Evolutionary conservation across 2,113 vertebrate genomes (phyloP).

Genomic region (Daboia siamensis): DNA sequence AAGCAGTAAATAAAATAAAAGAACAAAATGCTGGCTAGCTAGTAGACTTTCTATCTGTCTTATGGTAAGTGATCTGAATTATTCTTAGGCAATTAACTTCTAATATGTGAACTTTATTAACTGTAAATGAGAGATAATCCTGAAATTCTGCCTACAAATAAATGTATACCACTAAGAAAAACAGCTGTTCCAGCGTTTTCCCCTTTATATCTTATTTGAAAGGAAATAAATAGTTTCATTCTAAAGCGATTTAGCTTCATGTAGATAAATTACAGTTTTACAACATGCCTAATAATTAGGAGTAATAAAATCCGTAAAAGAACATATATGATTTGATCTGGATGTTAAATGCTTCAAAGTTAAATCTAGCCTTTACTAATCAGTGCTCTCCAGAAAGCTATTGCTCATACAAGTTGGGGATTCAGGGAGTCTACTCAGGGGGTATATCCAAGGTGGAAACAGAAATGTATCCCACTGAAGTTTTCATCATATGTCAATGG

Average conservation of each 20-base stretch:
- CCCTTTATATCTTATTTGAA: conserved; percentile 6
- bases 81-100: background rate
- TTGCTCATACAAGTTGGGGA: background rate
- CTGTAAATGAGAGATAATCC: background rate
- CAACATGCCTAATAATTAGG: background rate
- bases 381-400: background rate
- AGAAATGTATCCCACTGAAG: background rate
- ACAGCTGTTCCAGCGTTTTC: background rate
- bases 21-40: background rate
- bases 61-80: background rate
- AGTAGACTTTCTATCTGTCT: background rate
- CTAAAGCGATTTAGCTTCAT: background rate
- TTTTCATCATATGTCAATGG: background rate
- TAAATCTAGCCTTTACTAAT: background rate
- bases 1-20: background rate
- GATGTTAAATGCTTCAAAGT: background rate
- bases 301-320: background rate
- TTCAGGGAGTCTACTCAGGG: background rate
- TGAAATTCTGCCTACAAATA: background rate
- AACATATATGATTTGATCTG: background rate
- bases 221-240: background rate
- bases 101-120: background rate
- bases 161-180: background rate
- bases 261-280: background rate
- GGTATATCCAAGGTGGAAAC: background rate